Conservation (phyloP, 2,888 invertebrate species). For the Metalampra italica region DNA sequence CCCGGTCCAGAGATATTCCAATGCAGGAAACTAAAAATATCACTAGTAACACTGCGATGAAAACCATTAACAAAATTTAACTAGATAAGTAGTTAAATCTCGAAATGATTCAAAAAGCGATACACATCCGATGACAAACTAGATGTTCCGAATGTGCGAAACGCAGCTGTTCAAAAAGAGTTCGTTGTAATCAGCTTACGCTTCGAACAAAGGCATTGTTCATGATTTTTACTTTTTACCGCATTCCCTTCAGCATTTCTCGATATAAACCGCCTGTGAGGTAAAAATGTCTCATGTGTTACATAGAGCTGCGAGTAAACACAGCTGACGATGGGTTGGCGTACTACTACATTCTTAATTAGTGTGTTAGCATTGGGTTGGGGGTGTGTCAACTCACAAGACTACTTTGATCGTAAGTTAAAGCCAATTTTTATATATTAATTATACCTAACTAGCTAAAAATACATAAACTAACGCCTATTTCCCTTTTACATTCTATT, state of each 20-base stretch:
- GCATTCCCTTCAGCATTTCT: conserved; percentile 9
- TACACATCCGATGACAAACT: background rate
- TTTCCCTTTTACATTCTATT: too few species aligned
- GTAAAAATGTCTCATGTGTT: background rate
- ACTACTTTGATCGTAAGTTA: conserved; percentile 46
- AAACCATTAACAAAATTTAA: too few species aligned
- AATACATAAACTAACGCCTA: too few species aligned
- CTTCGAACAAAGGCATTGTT: conserved; percentile 52
- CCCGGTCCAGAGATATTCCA: too few species aligned
- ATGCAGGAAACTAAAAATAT: too few species aligned
- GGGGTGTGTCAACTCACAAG: conserved; percentile 33
- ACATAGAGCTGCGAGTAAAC: background rate
- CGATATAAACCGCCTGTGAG: conserved; percentile 56
- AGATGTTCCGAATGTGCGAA: background rate
- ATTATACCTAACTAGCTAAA: too few species aligned
- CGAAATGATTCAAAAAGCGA: background rate
- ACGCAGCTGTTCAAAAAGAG: conserved; percentile 12
- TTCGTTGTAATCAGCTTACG: conserved; percentile 41
- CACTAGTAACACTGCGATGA: too few species aligned
- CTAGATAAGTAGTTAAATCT: too few species aligned
- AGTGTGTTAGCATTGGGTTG: conserved; percentile 23
- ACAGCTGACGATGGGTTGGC: conserved; percentile 16
- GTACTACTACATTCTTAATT: conserved; percentile 18
- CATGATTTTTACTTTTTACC: conserved; percentile 35
- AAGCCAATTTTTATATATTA: conserved; percentile 1